Evolutionary conservation across 2,888 invertebrate species (phyloP), one percentile per base, ranked within the genome.

Genomic region (Drepana falcataria): DNA sequence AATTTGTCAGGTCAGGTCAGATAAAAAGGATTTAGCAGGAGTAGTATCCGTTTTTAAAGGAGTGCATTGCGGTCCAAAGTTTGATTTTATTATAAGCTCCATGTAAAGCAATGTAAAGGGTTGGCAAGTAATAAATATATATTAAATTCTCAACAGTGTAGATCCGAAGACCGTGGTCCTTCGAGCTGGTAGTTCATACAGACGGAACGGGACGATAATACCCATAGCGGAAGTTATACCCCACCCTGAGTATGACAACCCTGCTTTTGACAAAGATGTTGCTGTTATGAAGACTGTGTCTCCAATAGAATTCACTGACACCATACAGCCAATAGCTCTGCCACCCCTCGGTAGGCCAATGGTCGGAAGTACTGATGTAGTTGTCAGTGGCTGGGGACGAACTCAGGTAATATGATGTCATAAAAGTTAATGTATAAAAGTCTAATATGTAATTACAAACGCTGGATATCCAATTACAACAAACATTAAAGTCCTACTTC

Each of bases 381-480:
- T 69, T 44, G 88, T 89, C 53, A 86, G 87, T 56, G 90, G 90
- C 0, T 90, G 90, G 90, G 90, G 90, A 0, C 74, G 86, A 34
- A 81, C 77, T 3, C 59, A 75, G 79, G 90, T 88, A 60, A 54
- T 57, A 2, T 33, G 33, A 47, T 34, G 9, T 49, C 41, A 40
- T 40, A 6, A 3, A 3, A 7, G 7, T 40, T 4, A 40, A 3
- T 40, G 4, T 40, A 40, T 7, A 40, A 21, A 21, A 21, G 21
- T 21, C 21, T 21, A 21, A 21, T 21, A 21, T 21, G 21, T 21
- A 21, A 21, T 21, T 21, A 21, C 21, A 21, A 21, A 21, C 21
- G 21, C 21, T 21, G 21, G 21, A 21, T 21, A 21, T 21, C 21
- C 21, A 21, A 21, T 21, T 21, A 21, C 21, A 21, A 21, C 21